These are phyloP conservation scores for Cactoblastis cactorum DNA, from an alignment of 2,888 invertebrate genomes.

Conservation along the genomic window DNA sequence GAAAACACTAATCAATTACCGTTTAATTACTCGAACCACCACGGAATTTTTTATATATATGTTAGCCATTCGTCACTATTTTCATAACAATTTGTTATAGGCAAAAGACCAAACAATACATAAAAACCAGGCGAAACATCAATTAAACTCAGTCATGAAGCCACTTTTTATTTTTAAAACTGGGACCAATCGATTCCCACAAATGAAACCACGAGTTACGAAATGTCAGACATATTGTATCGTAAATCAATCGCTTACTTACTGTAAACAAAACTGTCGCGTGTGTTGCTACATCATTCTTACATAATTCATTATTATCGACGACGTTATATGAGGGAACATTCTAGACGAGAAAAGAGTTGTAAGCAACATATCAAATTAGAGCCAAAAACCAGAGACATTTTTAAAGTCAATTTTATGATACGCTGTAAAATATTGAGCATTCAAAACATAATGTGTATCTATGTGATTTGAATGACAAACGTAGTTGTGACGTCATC, in stretches of 20 bases:
- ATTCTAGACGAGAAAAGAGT: not conserved
- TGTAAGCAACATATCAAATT: too few relatives aligned
- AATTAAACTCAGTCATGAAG: not conserved
- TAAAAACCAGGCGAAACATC: not conserved
- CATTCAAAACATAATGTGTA: too few relatives aligned
- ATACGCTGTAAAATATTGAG: too few relatives aligned
- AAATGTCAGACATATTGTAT: constrained; percentile 1
- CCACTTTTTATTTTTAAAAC: not conserved
- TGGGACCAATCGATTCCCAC: not conserved
- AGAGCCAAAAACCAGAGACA: not conserved
- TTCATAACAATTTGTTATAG: not conserved
- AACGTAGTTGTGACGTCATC: too few relatives aligned
- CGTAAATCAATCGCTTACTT: constrained; percentile 10
- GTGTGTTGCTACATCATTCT: constrained; percentile 7
- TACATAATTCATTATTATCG: constrained; percentile 3
- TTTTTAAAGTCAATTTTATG: too few relatives aligned
- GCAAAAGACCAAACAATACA: not conserved
- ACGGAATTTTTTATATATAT: too few relatives aligned
- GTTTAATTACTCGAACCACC: too few relatives aligned
- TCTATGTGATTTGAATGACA: too few relatives aligned
- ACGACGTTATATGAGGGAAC: not conserved
- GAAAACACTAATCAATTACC: too few relatives aligned
- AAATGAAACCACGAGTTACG: not conserved
- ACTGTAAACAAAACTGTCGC: constrained; percentile 5
- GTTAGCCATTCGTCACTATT: too few relatives aligned